Evolutionary conservation across 2,888 invertebrate species (phyloP).

Genomic region (Hoplodrina ambigua): DNA sequence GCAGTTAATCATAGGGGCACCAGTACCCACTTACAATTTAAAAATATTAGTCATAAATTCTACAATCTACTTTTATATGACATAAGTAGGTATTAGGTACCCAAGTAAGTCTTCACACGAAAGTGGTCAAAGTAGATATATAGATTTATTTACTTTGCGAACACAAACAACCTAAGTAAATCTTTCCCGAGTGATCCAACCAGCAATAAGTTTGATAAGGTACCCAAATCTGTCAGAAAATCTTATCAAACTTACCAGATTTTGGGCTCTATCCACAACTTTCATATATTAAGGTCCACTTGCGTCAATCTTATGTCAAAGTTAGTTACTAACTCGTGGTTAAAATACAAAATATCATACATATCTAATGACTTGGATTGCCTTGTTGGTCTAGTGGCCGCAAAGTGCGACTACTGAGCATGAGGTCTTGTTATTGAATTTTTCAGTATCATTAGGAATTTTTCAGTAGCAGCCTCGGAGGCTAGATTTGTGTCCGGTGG

Average conservation of each 20-base stretch:
- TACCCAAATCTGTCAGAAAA: conserved; percentile 36
- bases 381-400: no score
- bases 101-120: background rate
- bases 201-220: conserved; percentile 32
- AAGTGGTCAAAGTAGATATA: background rate
- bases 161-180: conserved; percentile 17
- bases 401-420: no score
- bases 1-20: no score
- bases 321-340: background rate
- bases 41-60: no score
- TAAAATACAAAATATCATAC: no score
- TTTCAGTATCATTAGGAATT: no score
- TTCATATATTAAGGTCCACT: background rate
- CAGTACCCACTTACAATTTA: no score
- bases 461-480: no score
- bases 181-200: conserved; percentile 23
- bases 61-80: no score
- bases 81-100: background rate
- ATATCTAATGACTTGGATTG: no score
- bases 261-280: conserved; percentile 25
- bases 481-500: no score
- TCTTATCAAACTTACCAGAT: conserved; percentile 46
- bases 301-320: background rate
- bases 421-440: no score
- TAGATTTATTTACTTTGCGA: background rate